Evolutionary conservation across 2,113 vertebrate species (phyloP), one percentile per base, ranked within the genome.

Genomic region (Cavia porcellus): DNA sequence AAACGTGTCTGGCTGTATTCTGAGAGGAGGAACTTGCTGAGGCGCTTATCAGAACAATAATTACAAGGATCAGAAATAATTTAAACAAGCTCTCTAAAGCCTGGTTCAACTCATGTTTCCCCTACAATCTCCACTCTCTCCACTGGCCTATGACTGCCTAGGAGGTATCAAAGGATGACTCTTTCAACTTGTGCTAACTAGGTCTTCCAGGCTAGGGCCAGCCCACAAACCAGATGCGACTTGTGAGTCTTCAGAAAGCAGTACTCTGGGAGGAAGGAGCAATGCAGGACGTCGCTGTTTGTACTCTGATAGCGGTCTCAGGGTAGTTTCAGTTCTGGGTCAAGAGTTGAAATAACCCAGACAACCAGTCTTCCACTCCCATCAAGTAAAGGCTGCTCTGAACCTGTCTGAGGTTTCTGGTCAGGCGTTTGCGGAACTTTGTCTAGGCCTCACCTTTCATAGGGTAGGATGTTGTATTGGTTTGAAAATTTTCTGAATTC

Each of bases 251-350:
- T 86, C 45, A 80, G 64, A 90, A 32, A 89, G 74, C 82, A 89
- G 80, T 2, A 59, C n/a, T 5, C 10, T 3, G 75, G 47, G 61
- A 95, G 59, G 88, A 96, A 97, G 94, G 24, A 52, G 14, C 70
- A 70, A 96, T 83, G 89, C 80, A 90, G 87, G 66, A 68, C 9
- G 2, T 68, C 42, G 7, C n/a, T 0, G 3, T 74, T 83, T 57
- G 25, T 55, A 70, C 14, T 25, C 22, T 87, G 77, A 28, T 66
- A 64, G 55, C 45, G 70, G 50, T 55, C 86, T 52, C 22, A 83
- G n/a, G 62, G 82, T 15, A 32, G 81, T 96, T 98, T 98, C 96
- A 92, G 70, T 94, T 97, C 75, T 96, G 94, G 94, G 97, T 92
- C 94, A 97, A 95, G 94, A 96, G 95, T 92, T 97, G 93, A 97